Evolutionary conservation across 2,797 vertebrate species (phyloP), one percentile per base, ranked within the genome.

Genomic region (Fistularia tabacaria): DNA sequence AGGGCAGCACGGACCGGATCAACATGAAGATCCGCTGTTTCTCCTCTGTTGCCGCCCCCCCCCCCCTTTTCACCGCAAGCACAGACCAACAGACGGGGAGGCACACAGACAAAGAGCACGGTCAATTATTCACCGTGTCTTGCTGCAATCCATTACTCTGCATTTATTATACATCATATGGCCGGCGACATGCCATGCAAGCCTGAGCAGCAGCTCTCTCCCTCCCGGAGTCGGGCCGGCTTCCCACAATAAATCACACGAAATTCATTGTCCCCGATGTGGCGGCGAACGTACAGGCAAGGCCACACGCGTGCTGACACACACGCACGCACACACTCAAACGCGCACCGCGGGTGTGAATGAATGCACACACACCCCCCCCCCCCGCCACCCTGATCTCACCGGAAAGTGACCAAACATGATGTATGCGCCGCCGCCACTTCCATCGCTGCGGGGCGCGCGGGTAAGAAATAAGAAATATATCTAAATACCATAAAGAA

Each of bases 81-180:
- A 59, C 49, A 63, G 49, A 56, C 38, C 10, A 25, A 51, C 51
- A 13, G 9, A 12, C 37, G 13, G 25, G 66, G 56, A 2, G 63
- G 51, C 54, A 59, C 66, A 62, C 62, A 85, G 78, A 90, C 80
- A 88, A 81, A 83, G 83, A 87, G 61, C 72, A 73, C 25, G 15
- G 77, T 92, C 83, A 88, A 91, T 91, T 81, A 92, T 91, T 91
- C 64, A 91, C 69, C 14, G 57, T 60, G 69, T 76, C 80, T 69
- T 74, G 66, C 84, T 71, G 72, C 83, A 88, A 85, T 90, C 87
- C 88, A 89, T 92, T 90, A 87, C 77, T 63, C 85, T 71, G 67
- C 80, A 90, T 90, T 76, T 80, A 89, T 90, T 84, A 90, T 88
- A 81, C 69, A 90, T 88, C 73, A 73, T 61, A 77, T 75, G 63